Conservation (phyloP, 2,888 invertebrate species). For the Chouioia cunea region DNA sequence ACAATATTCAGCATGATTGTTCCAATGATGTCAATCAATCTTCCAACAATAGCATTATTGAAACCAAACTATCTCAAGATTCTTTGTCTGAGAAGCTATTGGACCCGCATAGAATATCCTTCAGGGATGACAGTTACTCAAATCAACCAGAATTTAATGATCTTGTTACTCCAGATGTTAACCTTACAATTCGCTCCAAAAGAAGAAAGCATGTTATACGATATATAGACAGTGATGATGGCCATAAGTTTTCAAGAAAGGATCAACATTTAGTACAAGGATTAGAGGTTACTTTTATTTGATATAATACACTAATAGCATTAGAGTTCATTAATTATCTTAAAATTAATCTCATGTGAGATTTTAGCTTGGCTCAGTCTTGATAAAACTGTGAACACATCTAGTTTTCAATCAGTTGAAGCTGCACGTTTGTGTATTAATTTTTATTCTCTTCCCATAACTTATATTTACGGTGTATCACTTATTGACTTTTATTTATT, state of each 20-base stretch:
- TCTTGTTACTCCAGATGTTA: conserved; percentile 63
- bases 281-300: conserved; percentile 34
- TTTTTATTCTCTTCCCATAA: too few relatives aligned
- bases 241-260: conserved; percentile 37
- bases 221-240: conserved; percentile 36
- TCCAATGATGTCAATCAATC: too few relatives aligned
- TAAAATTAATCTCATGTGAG: neutral
- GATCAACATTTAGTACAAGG: conserved; percentile 37
- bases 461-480: too few relatives aligned
- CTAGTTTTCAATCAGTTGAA: too few relatives aligned
- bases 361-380: too few relatives aligned
- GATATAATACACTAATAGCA: too few relatives aligned
- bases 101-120: conserved; percentile 63
- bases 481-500: too few relatives aligned
- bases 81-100: conserved; percentile 55
- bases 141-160: conserved; percentile 63
- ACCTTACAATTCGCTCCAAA: conserved; percentile 58
- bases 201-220: conserved; percentile 53
- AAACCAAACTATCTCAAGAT: conserved; percentile 53
- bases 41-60: conserved; percentile 48
- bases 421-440: too few relatives aligned
- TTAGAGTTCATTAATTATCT: too few relatives aligned
- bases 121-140: conserved; percentile 60
- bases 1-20: too few relatives aligned
- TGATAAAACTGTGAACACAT: too few relatives aligned